Conservation (phyloP, 2,113 vertebrate species). For the Hoplias malabaricus region DNA sequence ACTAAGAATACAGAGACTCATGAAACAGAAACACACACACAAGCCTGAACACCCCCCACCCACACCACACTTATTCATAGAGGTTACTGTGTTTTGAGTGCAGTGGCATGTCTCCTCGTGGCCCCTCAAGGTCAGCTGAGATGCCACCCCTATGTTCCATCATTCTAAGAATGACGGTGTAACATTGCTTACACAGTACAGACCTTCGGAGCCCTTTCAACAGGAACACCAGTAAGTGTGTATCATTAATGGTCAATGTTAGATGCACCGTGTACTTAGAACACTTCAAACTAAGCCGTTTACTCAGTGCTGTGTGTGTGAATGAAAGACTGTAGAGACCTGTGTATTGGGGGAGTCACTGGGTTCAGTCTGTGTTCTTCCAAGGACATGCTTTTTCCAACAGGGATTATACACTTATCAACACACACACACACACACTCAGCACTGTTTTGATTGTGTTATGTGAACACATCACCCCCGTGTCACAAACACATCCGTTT, state of each 20-base stretch:
- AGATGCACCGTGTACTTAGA: too few relatives aligned
- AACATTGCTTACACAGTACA: background rate
- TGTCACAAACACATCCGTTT: background rate
- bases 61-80: background rate
- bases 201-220: background rate
- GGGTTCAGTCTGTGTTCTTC: slow-evolving; percentile 7
- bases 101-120: slow-evolving; percentile 30
- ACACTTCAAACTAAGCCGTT: too few relatives aligned
- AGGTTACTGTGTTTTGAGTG: background rate
- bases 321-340: background rate
- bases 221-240: background rate
- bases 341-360: slow-evolving; percentile 14
- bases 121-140: background rate
- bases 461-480: background rate
- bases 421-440: slow-evolving; percentile 10
- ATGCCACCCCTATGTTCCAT: background rate
- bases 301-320: background rate
- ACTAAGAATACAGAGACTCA: background rate
- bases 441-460: background rate
- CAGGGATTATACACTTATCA: slow-evolving; percentile 31
- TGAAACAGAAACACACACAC: background rate
- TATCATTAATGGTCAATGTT: too few relatives aligned
- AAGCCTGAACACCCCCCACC: background rate
- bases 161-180: background rate
- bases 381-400: slow-evolving; percentile 27